These are phyloP conservation scores for Schizopygopsis pylzovi DNA, from an alignment of 2,797 vertebrate species.

Conservation along the genomic window DNA sequence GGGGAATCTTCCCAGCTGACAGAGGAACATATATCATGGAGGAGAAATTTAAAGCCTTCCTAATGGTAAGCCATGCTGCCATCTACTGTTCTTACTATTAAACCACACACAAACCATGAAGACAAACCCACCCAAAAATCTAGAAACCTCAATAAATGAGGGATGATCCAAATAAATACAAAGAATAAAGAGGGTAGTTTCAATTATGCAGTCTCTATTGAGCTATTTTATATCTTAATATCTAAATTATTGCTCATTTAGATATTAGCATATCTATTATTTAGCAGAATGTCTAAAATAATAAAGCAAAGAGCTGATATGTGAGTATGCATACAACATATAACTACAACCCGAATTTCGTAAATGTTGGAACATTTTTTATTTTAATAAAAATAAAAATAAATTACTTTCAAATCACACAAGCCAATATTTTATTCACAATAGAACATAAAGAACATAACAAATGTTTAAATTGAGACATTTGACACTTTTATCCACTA, in stretches of 20 bases:
- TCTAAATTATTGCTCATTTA: not conserved
- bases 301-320: not conserved
- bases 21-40: constrained; percentile 23
- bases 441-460: too few relatives aligned
- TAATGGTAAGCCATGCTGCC: constrained; percentile 54
- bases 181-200: not conserved
- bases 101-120: constrained; percentile 10
- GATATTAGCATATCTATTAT: not conserved
- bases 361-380: too few relatives aligned
- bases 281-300: not conserved
- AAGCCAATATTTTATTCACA: too few relatives aligned
- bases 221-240: not conserved
- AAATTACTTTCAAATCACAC: too few relatives aligned
- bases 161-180: not conserved
- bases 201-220: not conserved
- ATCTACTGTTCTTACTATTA: constrained; percentile 56
- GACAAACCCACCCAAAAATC: not conserved
- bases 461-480: too few relatives aligned
- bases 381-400: too few relatives aligned
- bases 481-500: too few relatives aligned
- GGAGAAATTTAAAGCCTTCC: constrained; percentile 17
- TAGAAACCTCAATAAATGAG: not conserved
- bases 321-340: not conserved
- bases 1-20: constrained; percentile 33
- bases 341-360: not conserved